Conservation (phyloP, 37 sponge, comb jelly and placozoan species). For the Geodia barretti region DNA sequence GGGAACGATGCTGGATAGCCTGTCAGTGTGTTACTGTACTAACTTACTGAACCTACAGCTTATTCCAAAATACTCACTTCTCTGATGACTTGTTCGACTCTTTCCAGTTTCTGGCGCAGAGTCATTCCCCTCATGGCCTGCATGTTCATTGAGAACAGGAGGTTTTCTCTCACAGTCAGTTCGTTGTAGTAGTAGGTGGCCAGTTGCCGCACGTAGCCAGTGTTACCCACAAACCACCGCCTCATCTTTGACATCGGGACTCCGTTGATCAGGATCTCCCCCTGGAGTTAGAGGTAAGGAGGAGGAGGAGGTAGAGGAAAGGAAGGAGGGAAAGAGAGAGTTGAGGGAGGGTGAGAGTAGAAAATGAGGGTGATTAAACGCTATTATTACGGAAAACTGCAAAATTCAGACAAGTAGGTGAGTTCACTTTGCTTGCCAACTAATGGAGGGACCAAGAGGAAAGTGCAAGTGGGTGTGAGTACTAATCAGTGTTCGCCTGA, state of each 20-base stretch:
- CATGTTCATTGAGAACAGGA: slow-evolving; percentile 79
- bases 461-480: too few species aligned
- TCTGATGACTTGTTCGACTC: slow-evolving; percentile 80
- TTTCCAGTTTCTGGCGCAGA: slow-evolving; percentile 55
- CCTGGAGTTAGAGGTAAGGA: slow-evolving; percentile 17
- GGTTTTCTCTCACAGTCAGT: slow-evolving; percentile 82
- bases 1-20: neutral
- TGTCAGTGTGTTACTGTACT: too few species aligned
- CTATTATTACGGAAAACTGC: too few species aligned
- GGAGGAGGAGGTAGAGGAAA: neutral
- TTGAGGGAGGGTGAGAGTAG: too few species aligned
- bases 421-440: too few species aligned
- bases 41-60: neutral
- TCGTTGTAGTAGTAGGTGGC: slow-evolving; percentile 76
- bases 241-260: slow-evolving; percentile 47
- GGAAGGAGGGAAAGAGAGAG: too few species aligned
- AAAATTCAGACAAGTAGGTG: too few species aligned
- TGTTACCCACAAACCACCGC: slow-evolving; percentile 74
- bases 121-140: slow-evolving; percentile 47
- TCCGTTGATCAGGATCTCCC: slow-evolving; percentile 68
- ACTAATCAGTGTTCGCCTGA: too few species aligned
- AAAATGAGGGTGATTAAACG: too few species aligned
- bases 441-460: too few species aligned
- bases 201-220: slow-evolving; percentile 80
- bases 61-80: slow-evolving; percentile 42